Percentiles rank a stretch among this genome's conserved stretches.
These are phyloP conservation scores for Chouioia cunea DNA, from an alignment of 2,888 invertebrate genomes.

Conservation along the genomic window DNA sequence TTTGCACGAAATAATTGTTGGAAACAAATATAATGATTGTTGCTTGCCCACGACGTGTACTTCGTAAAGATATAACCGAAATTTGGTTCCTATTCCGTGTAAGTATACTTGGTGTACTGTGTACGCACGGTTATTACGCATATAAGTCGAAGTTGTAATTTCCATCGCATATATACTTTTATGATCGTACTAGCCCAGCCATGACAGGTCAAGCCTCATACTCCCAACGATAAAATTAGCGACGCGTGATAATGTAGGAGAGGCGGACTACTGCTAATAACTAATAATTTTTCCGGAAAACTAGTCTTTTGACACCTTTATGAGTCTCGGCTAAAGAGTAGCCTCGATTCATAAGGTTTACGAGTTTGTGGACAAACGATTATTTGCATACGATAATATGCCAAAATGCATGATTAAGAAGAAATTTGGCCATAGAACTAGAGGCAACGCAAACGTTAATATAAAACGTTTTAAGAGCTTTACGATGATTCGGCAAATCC, in stretches of 20 bases:
- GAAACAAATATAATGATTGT: too few relatives aligned
- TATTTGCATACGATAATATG: conserved; percentile 4
- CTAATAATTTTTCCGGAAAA: conserved; percentile 39
- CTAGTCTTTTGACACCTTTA: conserved; percentile 41
- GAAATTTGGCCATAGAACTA: too few relatives aligned
- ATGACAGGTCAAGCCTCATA: not conserved
- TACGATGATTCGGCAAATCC: too few relatives aligned
- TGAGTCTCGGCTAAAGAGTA: conserved; percentile 31
- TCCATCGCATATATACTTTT: conserved; percentile 42
- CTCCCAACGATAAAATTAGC: conserved; percentile 19
- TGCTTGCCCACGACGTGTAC: too few relatives aligned
- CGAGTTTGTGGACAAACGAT: conserved; percentile 5
- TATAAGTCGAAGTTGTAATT: conserved; percentile 37
- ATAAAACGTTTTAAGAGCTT: too few relatives aligned
- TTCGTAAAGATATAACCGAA: too few relatives aligned
- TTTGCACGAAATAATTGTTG: too few relatives aligned
- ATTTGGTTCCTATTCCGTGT: too few relatives aligned
- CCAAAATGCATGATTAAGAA: too few relatives aligned
- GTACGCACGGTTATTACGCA: not conserved
- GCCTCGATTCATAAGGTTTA: conserved; percentile 31
- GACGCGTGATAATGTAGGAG: conserved; percentile 26
- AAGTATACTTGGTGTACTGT: too few relatives aligned
- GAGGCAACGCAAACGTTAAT: too few relatives aligned
- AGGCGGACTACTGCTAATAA: too few relatives aligned
- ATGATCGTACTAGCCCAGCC: conserved; percentile 24